Evolutionary conservation across 2,113 vertebrate genomes (phyloP), one percentile per base, ranked within the genome.

Genomic region (Cricetomys ansorgei): DNA sequence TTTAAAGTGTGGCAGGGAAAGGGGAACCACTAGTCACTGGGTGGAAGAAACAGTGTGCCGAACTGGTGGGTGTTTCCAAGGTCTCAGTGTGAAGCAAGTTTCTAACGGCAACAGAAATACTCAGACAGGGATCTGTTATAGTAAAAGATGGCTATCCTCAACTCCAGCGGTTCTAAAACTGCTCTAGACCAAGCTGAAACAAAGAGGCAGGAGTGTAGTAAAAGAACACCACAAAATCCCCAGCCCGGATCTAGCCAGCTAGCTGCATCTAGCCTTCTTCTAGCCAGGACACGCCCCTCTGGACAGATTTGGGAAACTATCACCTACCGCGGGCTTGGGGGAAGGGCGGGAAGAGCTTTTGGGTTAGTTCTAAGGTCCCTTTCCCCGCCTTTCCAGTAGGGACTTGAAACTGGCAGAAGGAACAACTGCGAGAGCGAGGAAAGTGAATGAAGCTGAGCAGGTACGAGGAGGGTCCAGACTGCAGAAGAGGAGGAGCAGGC

Each of bases 231-330:
- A 15, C 7, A 0, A 7, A 17, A 34, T 55, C 53, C 37, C 80
- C 81, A 37, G 23, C 7, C 53, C 5, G 69, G 64, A 79, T 67
- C 48, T 4, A 29, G 48, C 79, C 69, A 3, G 89, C 69, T 37
- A 16, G 69, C 76, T 29, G 3, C 0, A 37, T 16, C 31, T 53
- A 21, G 43, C 34, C 59, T 40, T 31, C 40, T 80, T 64, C 29
- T 34, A 37, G 69, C 3, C 53, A 67, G 76, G 96, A 95, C 97
- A 97, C 96, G 83, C 97, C 97, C 96, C 97, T 97, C 88, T 34
- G 91, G 72, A 34, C 29, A 16, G 2, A 34, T 16, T 1, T 40
- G 83, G 76, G 70, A 57, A 95, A 92, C 79, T 43, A 59, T 19
- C 50, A 34, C 34, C 43, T 37, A 43, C 53, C 7, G 83, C 0